Evolutionary conservation across 2,113 vertebrate species (phyloP), one percentile per base, ranked within the genome.

Genomic region (Platichthys stellatus): DNA sequence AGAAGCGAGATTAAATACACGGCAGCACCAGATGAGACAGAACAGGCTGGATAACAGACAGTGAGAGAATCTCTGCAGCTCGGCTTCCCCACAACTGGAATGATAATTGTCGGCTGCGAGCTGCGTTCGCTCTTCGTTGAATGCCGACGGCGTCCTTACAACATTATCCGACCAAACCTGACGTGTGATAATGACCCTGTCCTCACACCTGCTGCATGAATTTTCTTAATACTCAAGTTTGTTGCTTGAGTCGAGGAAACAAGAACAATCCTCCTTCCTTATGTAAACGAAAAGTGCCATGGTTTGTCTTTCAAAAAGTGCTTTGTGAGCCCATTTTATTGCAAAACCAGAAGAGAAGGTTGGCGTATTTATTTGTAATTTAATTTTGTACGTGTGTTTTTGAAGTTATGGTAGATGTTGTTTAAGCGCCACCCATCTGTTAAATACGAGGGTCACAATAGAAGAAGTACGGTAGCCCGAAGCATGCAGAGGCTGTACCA

Each of bases 331-430:
- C 64, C 54, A 26, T 58, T 82, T 70, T 79, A 65, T 58, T 65
- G 63, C 61, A 80, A 79, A 80, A 69, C 18, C 40, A 81, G 45
- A 76, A 35, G 57, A 61, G 45, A 7, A 2, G 23, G 67, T 67
- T 49, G 17, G 47, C 5, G 0, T 83, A 86, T 87, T 90, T 91
- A 90, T 90, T 90, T 87, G 70, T 86, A 63, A 72, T 85, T 45
- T 88, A 51, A 51, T 86, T 83, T 57, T 24, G 80, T 83, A 85
- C 59, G 72, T 80, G 66, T 86, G 63, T 81, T 84, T 77, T 76
- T 15, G 62, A 78, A 38, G 24, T 83, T 81, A 10, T 69, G 74
- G 70, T 88, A 3, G 61, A 51, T 86, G 62, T 89, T 80, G 72
- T 83, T 73, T 14, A 76, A 72, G 47, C 83, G 83, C 53, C 43